phyloP scores from a whole-genome alignment of 1,140 invertebrate species.

The Limonius californicus region DNA sequence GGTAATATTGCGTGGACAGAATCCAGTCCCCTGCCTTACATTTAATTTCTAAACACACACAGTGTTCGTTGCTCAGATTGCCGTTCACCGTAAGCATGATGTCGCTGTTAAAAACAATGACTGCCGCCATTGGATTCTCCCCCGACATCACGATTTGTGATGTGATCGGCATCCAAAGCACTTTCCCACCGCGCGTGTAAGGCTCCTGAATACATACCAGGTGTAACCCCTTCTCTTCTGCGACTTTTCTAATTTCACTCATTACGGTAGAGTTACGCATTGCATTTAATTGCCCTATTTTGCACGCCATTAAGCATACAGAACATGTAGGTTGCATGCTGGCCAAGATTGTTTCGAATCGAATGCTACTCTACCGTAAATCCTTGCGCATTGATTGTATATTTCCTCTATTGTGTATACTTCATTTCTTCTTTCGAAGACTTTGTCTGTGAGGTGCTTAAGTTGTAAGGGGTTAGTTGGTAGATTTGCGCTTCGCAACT shows the following conservation, averaged over 20 bases:
- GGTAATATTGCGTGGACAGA: slow-evolving; percentile 10
- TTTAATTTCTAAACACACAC: neutral
- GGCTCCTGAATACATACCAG: slow-evolving; percentile 9
- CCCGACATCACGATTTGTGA: neutral
- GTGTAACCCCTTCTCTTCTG: neutral
- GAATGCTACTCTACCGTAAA: neutral
- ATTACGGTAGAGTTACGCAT: neutral
- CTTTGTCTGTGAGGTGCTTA: too few relatives aligned
- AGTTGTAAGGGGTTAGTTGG: too few relatives aligned
- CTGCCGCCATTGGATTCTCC: neutral
- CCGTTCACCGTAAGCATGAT: neutral
- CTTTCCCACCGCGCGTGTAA: neutral
- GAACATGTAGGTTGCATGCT: neutral
- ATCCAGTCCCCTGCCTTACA: neutral
- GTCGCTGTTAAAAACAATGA: neutral
- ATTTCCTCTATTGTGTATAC: too few relatives aligned
- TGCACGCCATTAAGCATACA: neutral
- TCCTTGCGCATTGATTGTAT: too few relatives aligned
- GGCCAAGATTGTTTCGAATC: neutral
- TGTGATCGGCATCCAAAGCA: neutral
- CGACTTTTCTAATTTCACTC: neutral
- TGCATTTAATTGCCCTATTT: slow-evolving; percentile 7
- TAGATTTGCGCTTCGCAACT: too few relatives aligned
- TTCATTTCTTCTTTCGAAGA: too few relatives aligned
- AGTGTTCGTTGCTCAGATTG: neutral